Evolutionary conservation across 2,888 invertebrate species (phyloP).

Genomic region (Microctonus aethiopoides): DNA sequence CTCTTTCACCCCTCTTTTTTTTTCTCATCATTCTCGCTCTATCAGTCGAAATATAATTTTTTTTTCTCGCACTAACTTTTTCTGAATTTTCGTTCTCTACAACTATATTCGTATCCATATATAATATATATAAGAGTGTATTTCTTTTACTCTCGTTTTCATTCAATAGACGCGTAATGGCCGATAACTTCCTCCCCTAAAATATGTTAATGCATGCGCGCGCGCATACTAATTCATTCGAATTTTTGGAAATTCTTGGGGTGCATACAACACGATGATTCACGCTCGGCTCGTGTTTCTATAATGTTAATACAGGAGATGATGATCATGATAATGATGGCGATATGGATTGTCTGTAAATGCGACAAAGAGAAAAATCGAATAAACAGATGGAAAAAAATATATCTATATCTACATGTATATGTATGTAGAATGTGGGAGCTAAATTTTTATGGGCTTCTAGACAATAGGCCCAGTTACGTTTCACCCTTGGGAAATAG

Average conservation of each 20-base stretch:
- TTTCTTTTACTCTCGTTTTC: slow-evolving; percentile 36
- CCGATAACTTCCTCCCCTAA: slow-evolving; percentile 57
- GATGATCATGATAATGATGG: slow-evolving; percentile 3
- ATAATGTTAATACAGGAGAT: slow-evolving; percentile 4
- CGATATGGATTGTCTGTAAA: not conserved
- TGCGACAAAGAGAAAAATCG: not conserved
- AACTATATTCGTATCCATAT: slow-evolving; percentile 39
- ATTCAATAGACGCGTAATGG: slow-evolving; percentile 54
- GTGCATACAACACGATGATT: slow-evolving; percentile 49
- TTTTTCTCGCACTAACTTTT: slow-evolving; percentile 5
- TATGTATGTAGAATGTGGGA: slow-evolving; percentile 18
- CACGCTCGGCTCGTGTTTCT: slow-evolving; percentile 46
- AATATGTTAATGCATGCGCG: slow-evolving; percentile 58
- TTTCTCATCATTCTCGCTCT: not conserved
- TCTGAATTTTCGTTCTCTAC: slow-evolving; percentile 34
- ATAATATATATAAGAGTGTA: slow-evolving; percentile 23
- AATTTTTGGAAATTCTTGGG: slow-evolving; percentile 56
- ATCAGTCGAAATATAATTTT: slow-evolving; percentile 31
- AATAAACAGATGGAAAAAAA: not conserved
- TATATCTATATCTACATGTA: not conserved
- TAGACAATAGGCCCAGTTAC: slow-evolving; percentile 43
- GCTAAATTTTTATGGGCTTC: slow-evolving; percentile 44
- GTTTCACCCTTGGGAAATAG: slow-evolving; percentile 24
- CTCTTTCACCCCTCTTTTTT: slow-evolving; percentile 1
- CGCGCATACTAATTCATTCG: slow-evolving; percentile 64